phyloP scores from a whole-genome alignment of 2,113 vertebrate species.

The Neodon shergylaensis region DNA sequence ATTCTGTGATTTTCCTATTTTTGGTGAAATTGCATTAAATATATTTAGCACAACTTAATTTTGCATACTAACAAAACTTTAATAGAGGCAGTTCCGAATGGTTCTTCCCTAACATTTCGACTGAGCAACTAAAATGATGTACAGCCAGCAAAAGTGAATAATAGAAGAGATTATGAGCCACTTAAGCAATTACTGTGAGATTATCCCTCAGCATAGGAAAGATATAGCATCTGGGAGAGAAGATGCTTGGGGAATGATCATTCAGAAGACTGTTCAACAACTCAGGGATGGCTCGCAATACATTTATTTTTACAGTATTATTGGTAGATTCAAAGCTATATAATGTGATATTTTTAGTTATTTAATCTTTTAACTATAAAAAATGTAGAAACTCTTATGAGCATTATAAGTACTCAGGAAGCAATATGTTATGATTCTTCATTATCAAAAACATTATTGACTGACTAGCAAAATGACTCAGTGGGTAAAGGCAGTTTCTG shows the following conservation, averaged over 20 bases:
- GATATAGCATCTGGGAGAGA: background rate
- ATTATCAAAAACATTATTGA: background rate
- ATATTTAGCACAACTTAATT: background rate
- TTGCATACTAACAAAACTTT: background rate
- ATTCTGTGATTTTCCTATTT: background rate
- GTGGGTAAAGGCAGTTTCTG: background rate
- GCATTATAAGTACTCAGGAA: background rate
- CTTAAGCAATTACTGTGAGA: too few species aligned
- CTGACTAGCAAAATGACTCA: background rate
- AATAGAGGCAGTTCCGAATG: background rate
- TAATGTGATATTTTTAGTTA: background rate
- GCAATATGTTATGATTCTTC: background rate
- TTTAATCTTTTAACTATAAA: background rate
- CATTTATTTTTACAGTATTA: background rate
- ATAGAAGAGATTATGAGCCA: background rate
- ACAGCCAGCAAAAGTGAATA: background rate
- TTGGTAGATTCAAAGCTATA: background rate
- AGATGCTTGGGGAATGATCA: background rate
- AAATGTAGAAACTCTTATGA: background rate
- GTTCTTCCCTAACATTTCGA: background rate
- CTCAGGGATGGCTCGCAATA: background rate
- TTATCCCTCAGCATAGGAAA: background rate
- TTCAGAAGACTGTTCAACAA: background rate
- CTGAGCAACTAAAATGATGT: background rate
- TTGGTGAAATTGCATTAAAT: background rate